Base-by-base conservation (phyloP, 92 coral and sea anemone genomes). In the Epizoanthus ramosus region DNA sequence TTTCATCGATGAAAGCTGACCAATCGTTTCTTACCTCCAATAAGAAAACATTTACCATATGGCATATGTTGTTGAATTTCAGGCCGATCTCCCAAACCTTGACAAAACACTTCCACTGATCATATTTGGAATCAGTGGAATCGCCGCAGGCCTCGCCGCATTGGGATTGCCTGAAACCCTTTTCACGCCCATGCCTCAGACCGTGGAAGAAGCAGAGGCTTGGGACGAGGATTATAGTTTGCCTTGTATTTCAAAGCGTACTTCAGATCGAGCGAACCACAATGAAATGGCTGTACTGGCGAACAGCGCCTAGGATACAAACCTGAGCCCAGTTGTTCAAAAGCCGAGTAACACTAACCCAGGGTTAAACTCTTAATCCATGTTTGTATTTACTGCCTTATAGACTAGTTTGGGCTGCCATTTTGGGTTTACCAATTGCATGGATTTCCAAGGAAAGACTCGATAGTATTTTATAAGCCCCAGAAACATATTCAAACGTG, bases 111-210 rank as follows among this genome's bases (percentile, higher is more conserved):
- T 87, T 8, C 93, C 93, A 28, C 73, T 90, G 39, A 89, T 87
- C 84, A 83, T 93, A 8, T 93, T 93, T 72, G 97, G 97, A 10
- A 65, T 93, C 16, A 73, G 92, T 19, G 97, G 89, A 57, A 82
- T 93, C 25, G 79, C 84, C n/a, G 97, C 94, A 15, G 97, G 97
- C 19, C 31, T 91, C 50, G 60, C 90, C 74, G 90, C 94, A 0
- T 84, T 93, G 24, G 85, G 97, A 91, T 84, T 93, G 3, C 97
- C 97, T 16, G 97, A 93, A 75, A 93, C 97, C 6, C 89, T 91
- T 35, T 91, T 75, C 86, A 73, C 92, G n/a, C 93, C 94, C 54
- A 93, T 93, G 94, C 84, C 94, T 84, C 97, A 93, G 82, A 91
- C 94, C 58, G 91, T 91, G 37, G 92, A 93, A 54, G 89, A 93